These are phyloP conservation scores for Eublepharis macularius DNA, from an alignment of 2,113 vertebrate genomes.

Conservation along the genomic window DNA sequence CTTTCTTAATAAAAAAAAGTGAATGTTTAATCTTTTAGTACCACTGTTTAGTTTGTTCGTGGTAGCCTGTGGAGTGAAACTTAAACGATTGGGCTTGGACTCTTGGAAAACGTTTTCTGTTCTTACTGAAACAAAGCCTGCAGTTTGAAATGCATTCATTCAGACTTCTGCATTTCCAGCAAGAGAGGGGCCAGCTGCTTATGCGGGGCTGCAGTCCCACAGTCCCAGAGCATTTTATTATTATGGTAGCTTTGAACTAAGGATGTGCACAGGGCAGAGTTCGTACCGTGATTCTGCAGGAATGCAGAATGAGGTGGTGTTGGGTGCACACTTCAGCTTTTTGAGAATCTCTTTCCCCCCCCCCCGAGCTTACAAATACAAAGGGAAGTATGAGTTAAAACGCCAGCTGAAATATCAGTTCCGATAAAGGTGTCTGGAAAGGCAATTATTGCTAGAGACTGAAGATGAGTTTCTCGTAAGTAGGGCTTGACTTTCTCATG, in stretches of 20 bases:
- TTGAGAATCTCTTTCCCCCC: neutral
- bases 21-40: conserved; percentile 67
- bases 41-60: conserved; percentile 38
- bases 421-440: neutral
- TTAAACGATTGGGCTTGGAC: neutral
- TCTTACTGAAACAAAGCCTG: neutral
- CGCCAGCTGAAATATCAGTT: neutral
- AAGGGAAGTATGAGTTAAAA: neutral
- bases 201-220: neutral
- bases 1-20: conserved; percentile 85
- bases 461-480: no score
- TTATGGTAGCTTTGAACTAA: neutral
- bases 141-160: neutral
- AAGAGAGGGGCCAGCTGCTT: neutral
- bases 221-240: neutral
- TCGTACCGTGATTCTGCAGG: neutral
- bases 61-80: neutral
- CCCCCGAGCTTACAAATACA: neutral
- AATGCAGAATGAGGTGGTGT: neutral
- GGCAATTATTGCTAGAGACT: neutral
- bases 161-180: neutral
- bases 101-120: neutral
- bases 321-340: neutral
- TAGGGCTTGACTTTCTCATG: neutral
- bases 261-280: neutral